A percentile compares a stretch with the other conserved stretches of the same genome.
These are phyloP conservation scores for Phengaris arion DNA, from an alignment of 2,888 invertebrate species.

Conservation along the genomic window DNA sequence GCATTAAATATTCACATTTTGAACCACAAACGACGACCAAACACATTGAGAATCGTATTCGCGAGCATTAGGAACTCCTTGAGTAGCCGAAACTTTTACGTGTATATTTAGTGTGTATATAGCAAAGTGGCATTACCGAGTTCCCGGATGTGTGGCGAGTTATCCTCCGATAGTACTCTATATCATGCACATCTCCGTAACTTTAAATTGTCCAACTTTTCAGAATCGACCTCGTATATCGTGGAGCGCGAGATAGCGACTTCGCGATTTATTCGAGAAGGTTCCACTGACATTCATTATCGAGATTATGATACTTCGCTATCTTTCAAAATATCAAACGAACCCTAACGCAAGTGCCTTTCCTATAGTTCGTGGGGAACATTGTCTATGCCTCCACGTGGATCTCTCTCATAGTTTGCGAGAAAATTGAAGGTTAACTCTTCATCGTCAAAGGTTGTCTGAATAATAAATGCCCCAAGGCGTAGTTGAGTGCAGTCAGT, in stretches of 20 bases:
- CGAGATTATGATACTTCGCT: slow-evolving; percentile 8
- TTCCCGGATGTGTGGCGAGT: not conserved
- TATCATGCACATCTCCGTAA: slow-evolving; percentile 1
- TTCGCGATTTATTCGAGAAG: not conserved
- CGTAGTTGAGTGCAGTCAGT: too few relatives aligned
- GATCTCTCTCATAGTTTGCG: too few relatives aligned
- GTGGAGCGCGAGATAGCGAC: not conserved
- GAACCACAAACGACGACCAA: too few relatives aligned
- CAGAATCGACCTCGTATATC: slow-evolving; percentile 11
- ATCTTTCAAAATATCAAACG: not conserved
- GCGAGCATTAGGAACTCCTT: not conserved
- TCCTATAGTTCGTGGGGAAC: too few relatives aligned
- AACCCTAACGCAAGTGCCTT: not conserved
- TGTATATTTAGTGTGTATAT: not conserved
- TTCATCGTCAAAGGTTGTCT: too few relatives aligned
- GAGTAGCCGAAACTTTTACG: slow-evolving; percentile 1
- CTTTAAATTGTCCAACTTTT: slow-evolving; percentile 20
- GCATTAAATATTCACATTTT: too few relatives aligned
- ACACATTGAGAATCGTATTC: not conserved
- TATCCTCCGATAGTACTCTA: not conserved
- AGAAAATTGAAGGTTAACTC: too few relatives aligned
- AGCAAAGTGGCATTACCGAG: not conserved
- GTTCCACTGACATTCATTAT: not conserved
- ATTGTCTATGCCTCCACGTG: too few relatives aligned
- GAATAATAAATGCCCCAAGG: too few relatives aligned